Evolutionary conservation across 2,888 invertebrate species (phyloP), one percentile per base, ranked within the genome.

Genomic region (Drosophila macrospina): DNA sequence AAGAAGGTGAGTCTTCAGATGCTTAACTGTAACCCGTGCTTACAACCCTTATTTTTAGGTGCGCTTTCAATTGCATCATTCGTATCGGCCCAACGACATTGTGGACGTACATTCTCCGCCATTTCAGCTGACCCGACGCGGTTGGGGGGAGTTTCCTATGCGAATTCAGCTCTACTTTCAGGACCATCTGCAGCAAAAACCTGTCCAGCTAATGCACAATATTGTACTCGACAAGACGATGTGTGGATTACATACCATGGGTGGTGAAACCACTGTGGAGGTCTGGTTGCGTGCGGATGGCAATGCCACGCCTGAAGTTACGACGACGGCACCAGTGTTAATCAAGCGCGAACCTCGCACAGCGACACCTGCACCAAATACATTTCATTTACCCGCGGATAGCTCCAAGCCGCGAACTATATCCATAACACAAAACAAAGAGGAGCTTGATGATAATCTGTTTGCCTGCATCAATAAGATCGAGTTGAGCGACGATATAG

Each of bases 101-200:
- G 95, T 98, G 6, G 96, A 96, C 90, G 93, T 98, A 7, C 96
- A 96, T 62, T 93, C 94, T 34, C 94, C 96, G 0, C 98, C 98
- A 0, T 98, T 96, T 93, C 96, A 97, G 92, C 91, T 98, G 61
- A 95, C 96, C 0, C 93, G 97, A 36, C 94, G 97, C 64, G 98
- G 98, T 15, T 98, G 98, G 98, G 98, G 98, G 10, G 98, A 98
- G 93, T 98, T 98, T 92, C 96, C 97, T 0, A 93, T 97, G 5
- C 93, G 96, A 52, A 94, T 97, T 2, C 96, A 97, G 90, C 93
- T 98, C 1, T 96, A 95, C 91, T 98, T 98, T 90, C 92, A 93
- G 5, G 93, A 94, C 37, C 95, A 95, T 60, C 91, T 93, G 6
- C 91, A 95, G 13, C 97, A 98, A 91, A 95, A 96, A 68, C 96